A percentile compares a stretch with the other conserved stretches of the same genome.
These are phyloP conservation scores for Ametastegia equiseti DNA, from an alignment of 2,888 invertebrate genomes.

Conservation along the genomic window DNA sequence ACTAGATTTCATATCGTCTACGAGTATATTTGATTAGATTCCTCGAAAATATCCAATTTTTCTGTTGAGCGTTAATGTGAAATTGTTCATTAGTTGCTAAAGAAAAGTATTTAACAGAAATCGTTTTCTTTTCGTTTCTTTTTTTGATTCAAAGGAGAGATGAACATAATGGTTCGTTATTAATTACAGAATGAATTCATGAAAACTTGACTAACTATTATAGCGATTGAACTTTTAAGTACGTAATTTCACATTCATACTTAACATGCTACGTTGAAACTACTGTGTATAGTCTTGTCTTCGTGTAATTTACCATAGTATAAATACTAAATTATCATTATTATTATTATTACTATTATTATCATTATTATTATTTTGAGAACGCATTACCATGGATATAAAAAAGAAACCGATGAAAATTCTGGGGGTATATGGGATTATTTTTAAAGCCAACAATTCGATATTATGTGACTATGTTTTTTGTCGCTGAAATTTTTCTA, in stretches of 20 bases:
- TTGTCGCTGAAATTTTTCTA: not conserved
- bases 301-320: conserved; percentile 1
- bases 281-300: conserved; percentile 25
- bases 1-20: conserved; percentile 16
- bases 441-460: too few relatives aligned
- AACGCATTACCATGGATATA: conserved; percentile 8
- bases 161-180: too few relatives aligned
- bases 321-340: conserved; percentile 17
- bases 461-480: not conserved
- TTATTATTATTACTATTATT: too few relatives aligned
- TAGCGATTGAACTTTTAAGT: too few relatives aligned
- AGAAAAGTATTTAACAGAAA: too few relatives aligned
- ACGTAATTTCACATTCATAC: not conserved
- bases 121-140: too few relatives aligned
- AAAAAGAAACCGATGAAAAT: not conserved
- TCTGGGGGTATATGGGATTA: not conserved
- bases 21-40: not conserved
- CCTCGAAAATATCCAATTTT: not conserved
- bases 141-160: too few relatives aligned
- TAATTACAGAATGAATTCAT: too few relatives aligned
- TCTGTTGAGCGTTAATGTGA: not conserved
- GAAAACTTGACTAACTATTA: too few relatives aligned
- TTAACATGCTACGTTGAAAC: not conserved
- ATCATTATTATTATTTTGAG: too few relatives aligned
- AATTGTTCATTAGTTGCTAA: not conserved